Evolutionary conservation across 2,113 vertebrate species (phyloP).

Genomic region (Pituophis catenifer): DNA sequence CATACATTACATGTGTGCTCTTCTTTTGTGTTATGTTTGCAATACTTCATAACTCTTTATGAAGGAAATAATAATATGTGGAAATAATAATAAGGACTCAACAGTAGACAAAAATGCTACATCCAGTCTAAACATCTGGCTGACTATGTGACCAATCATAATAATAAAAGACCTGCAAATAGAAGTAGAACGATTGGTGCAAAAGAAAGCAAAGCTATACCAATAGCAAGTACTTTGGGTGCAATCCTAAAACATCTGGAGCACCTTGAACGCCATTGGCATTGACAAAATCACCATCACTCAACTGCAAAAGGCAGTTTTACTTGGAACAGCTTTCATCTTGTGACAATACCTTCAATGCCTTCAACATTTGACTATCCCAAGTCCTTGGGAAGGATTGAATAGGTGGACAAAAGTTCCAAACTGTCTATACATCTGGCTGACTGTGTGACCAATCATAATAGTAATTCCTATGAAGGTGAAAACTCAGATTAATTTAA

Average conservation of each 20-base stretch:
- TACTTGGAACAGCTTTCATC: not conserved
- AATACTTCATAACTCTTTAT: not conserved
- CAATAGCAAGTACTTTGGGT: not conserved
- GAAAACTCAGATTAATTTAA: not conserved
- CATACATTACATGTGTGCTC: not conserved
- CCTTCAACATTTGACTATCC: not conserved
- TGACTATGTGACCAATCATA: not conserved
- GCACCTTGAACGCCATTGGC: not conserved
- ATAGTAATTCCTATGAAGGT: not conserved
- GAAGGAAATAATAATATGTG: too few relatives aligned
- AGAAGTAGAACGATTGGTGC: not conserved
- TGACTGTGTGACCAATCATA: not conserved
- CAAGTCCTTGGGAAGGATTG: not conserved
- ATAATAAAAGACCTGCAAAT: not conserved
- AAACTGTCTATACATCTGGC: not conserved
- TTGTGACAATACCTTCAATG: not conserved
- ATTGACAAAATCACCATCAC: not conserved
- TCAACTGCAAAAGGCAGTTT: not conserved
- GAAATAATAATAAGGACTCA: not conserved
- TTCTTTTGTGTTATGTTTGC: not conserved
- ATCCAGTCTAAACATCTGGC: not conserved
- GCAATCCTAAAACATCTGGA: not conserved
- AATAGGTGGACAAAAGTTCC: not conserved
- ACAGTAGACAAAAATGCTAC: not conserved
- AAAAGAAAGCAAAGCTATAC: not conserved